Base-by-base conservation (phyloP, 2,113 vertebrate genomes). In the Coreoperca whiteheadi region DNA sequence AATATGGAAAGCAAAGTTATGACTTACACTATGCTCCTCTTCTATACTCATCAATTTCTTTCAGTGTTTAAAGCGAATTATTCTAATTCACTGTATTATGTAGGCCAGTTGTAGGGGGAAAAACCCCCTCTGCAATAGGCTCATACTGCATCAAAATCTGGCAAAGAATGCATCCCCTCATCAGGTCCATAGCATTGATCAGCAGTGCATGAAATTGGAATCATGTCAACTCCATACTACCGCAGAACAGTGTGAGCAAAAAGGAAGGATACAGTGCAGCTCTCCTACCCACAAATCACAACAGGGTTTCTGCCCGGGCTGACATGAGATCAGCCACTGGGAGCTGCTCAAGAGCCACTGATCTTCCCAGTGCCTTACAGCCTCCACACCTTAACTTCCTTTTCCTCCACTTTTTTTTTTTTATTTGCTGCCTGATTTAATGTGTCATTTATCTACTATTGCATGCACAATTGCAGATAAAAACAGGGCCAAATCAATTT, bases 311-410 rank as follows among this genome's bases (percentile, higher is more conserved):
- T 39, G 2, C 10, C 30, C 5, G 2, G 21, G 41, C 37, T 91
- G n/a, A 59, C 16, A 39, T 75, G 21, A 53, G n/a, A 65, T 37
- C 46, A 28, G 25, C 94, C 94, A 94, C 95, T 89, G 48, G 94
- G 93, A 86, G 94, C 79, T 90, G 92, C 94, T 95, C 91, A 89
- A 87, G 83, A 87, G 82, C 90, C 89, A 91, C 80, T 32, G 28
- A 72, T 86, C 23, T 30, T 54, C n/a, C n/a, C 48, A 12, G 15
- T 7, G 2, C 53, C 50, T 65, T 12, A 8, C 51, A n/a, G 8
- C 43, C 2, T 59, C 54, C 34, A 60, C 56, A 68, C 57, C 48
- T 41, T 50, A 12, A 23, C 59, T 46, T 43, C 25, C 54, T 57
- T 63, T 25, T 20, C 37, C 16, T n/a, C 4, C 34, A 39, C 69